Evolutionary conservation across 1,140 invertebrate species (phyloP).

Genomic region (Megalopta genalis): DNA sequence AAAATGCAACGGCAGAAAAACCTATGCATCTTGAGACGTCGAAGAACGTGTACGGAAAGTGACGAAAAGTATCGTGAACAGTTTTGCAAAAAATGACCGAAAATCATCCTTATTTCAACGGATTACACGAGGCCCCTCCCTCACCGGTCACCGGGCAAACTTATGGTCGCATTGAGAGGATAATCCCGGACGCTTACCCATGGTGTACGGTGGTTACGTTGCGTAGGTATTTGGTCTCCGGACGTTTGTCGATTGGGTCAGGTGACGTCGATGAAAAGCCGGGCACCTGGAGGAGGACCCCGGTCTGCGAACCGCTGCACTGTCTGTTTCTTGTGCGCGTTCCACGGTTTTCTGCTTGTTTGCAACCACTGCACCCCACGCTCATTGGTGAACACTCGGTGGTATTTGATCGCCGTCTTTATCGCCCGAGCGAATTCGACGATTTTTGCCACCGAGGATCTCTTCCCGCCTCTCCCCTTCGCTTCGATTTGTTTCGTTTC

Average conservation of each 20-base stretch:
- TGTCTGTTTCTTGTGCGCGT: constrained; percentile 65
- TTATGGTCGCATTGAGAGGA: no score
- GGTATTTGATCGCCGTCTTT: constrained; percentile 66
- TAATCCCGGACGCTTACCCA: constrained; percentile 36
- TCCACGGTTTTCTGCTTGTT: constrained; percentile 65
- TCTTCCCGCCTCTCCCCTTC: no score
- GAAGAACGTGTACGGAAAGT: no score
- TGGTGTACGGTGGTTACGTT: constrained; percentile 25
- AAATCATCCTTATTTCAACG: no score
- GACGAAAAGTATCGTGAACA: no score
- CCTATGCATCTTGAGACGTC: no score
- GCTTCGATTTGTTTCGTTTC: no score
- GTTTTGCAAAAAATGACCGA: no score
- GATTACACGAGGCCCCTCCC: no score
- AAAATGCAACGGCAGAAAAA: no score
- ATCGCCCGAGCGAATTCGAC: constrained; percentile 50
- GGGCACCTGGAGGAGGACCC: constrained; percentile 31
- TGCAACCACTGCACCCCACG: constrained; percentile 59
- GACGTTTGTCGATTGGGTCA: background rate
- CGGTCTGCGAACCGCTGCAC: constrained; percentile 54
- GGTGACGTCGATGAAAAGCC: constrained; percentile 17
- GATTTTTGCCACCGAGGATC: constrained; percentile 23
- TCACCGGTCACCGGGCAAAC: no score
- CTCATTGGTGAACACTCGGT: constrained; percentile 70
- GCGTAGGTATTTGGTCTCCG: constrained; percentile 9